Evolutionary conservation across 1,140 invertebrate species (phyloP).

Genomic region (Drosophila virilis): DNA sequence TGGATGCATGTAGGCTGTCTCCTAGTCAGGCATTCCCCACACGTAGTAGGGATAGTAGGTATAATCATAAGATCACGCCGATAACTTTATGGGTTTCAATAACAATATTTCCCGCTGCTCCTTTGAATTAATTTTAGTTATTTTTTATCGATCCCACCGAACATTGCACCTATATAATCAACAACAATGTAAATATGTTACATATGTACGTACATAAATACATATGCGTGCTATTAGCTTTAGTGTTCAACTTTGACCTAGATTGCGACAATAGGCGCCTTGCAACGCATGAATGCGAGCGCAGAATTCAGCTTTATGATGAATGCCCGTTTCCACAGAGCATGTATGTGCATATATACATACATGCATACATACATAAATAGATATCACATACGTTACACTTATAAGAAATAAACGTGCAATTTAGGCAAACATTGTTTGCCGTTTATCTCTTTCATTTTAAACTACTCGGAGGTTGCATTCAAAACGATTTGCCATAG

Average conservation of each 20-base stretch:
- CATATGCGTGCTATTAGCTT: background rate
- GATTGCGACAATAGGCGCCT: slow-evolving; percentile 12
- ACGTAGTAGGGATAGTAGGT: too few relatives aligned
- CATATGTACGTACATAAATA: background rate
- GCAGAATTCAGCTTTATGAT: slow-evolving; percentile 12
- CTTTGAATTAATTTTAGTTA: background rate
- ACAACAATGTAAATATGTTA: background rate
- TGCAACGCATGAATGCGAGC: slow-evolving; percentile 38
- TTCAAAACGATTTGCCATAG: slow-evolving; percentile 21
- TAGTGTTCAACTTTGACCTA: slow-evolving; percentile 49
- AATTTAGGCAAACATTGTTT: slow-evolving; percentile 49
- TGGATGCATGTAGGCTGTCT: too few relatives aligned
- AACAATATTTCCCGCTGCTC: background rate
- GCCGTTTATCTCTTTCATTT: slow-evolving; percentile 42
- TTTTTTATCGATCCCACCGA: background rate
- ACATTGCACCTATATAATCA: background rate
- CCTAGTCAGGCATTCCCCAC: too few relatives aligned
- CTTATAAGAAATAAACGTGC: slow-evolving; percentile 48
- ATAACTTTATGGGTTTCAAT: background rate
- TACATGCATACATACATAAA: slow-evolving; percentile 3
- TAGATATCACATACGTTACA: slow-evolving; percentile 4
- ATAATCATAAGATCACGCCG: background rate
- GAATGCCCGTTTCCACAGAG: slow-evolving; percentile 7
- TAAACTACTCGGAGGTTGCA: slow-evolving; percentile 19
- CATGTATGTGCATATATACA: background rate